A percentile compares a stretch with the other conserved stretches of the same genome.
Evolutionary conservation across 2,113 vertebrate genomes (phyloP).

Genomic region (Sula dactylatra): DNA sequence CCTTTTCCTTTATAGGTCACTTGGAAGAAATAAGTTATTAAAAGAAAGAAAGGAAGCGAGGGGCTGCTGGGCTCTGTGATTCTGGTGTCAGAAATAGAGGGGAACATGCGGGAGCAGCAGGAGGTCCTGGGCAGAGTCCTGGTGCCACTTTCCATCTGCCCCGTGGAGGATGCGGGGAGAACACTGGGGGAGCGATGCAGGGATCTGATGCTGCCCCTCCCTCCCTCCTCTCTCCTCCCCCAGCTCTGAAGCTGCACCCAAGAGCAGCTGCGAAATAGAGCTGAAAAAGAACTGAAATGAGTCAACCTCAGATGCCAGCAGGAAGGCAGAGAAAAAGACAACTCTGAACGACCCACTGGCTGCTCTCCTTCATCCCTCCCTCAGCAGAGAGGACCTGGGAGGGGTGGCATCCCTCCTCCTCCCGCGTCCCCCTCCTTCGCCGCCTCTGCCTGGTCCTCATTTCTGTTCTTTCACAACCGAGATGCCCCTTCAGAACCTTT

Average conservation of each 20-base stretch:
- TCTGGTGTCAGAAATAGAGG: background rate
- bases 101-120: rapidly evolving
- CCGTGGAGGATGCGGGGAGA: rapidly evolving
- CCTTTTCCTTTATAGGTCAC: background rate
- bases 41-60: background rate
- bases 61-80: background rate
- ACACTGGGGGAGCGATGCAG: rapidly evolving
- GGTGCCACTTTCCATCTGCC: rapidly evolving
- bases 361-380: background rate
- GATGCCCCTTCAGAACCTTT: background rate
- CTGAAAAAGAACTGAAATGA: background rate
- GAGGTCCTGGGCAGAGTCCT: background rate
- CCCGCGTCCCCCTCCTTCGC: rapidly evolving
- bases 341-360: rapidly evolving
- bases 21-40: background rate
- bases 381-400: background rate
- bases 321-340: background rate
- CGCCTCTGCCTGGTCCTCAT: background rate
- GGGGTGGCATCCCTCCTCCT: background rate
- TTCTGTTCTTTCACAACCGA: rapidly evolving
- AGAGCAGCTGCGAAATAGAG: background rate
- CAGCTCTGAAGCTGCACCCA: background rate
- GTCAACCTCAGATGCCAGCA: background rate
- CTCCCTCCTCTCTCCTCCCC: background rate
- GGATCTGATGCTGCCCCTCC: background rate